A percentile compares a stretch with the other conserved stretches of the same genome.
Conservation (phyloP, 2,797 vertebrate species). For the Gymnoscopelus braueri region DNA sequence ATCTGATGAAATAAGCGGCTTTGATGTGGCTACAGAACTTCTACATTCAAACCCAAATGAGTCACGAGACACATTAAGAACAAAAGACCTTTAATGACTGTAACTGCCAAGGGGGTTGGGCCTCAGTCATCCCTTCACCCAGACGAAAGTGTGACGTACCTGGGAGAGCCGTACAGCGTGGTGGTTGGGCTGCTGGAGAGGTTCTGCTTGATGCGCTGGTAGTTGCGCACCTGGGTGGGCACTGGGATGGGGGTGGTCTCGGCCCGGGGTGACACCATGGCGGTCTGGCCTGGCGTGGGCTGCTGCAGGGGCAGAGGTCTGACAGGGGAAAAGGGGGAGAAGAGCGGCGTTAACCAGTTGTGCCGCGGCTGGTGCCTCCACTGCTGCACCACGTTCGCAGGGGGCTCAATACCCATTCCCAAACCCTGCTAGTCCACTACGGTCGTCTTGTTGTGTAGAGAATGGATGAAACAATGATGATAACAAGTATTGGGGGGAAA, state of each 20-base stretch:
- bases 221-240: slow-evolving; percentile 95
- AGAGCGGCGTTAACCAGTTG: slow-evolving; percentile 40
- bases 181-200: slow-evolving; percentile 89
- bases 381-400: slow-evolving; percentile 40
- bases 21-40: not conserved
- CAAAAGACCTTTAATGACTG: not conserved
- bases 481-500: too few species aligned
- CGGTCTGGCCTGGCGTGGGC: slow-evolving; percentile 71
- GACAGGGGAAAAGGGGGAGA: slow-evolving; percentile 35
- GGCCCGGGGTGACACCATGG: slow-evolving; percentile 87
- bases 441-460: not conserved
- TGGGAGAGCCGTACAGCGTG: slow-evolving; percentile 89
- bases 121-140: not conserved
- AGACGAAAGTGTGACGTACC: slow-evolving; percentile 78
- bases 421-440: not conserved
- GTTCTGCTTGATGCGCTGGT: slow-evolving; percentile 97
- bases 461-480: not conserved
- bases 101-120: not conserved
- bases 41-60: not conserved
- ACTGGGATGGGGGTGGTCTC: slow-evolving; percentile 95
- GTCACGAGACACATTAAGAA: not conserved
- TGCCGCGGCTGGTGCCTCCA: slow-evolving; percentile 38
- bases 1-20: slow-evolving; percentile 47
- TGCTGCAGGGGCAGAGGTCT: slow-evolving; percentile 69
- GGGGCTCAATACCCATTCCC: slow-evolving; percentile 38